A percentile compares a stretch with the other conserved stretches of the same genome.
phyloP scores from a whole-genome alignment of 2,888 invertebrate species.

The Gonocerus acuteangulatus region DNA sequence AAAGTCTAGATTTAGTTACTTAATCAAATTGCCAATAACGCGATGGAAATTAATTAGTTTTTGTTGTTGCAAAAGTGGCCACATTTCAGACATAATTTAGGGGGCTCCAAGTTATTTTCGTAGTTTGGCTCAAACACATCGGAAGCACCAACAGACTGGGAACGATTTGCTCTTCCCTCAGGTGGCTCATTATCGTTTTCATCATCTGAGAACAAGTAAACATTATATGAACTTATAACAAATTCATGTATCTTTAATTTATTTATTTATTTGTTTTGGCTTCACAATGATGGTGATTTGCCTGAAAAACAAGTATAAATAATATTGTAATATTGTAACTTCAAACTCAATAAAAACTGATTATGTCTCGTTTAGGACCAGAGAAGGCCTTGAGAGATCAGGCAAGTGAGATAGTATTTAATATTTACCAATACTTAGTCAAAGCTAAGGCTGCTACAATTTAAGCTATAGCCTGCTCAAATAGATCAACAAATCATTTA shows the following conservation, averaged over 20 bases:
- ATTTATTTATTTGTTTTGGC: neutral
- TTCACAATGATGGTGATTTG: neutral
- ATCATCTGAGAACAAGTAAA: conserved; percentile 6
- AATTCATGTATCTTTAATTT: no score
- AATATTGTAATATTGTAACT: neutral
- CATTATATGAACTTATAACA: neutral
- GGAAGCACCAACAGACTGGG: conserved; percentile 29
- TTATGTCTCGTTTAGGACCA: no score
- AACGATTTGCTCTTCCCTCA: conserved; percentile 25
- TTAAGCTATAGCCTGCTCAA: no score
- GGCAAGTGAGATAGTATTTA: no score
- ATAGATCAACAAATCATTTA: neutral
- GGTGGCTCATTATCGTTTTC: neutral
- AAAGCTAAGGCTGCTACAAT: no score
- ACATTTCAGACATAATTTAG: conserved; percentile 32
- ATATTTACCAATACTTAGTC: no score
- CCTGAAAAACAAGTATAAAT: neutral
- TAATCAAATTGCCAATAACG: no score
- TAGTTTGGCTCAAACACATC: conserved; percentile 23
- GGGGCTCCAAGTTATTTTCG: neutral
- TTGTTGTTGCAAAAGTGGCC: conserved; percentile 29
- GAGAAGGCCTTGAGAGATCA: no score
- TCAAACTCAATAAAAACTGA: no score
- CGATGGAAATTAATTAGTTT: no score
- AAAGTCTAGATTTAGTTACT: no score